These are phyloP conservation scores for Bruchidius siliquastri DNA, from an alignment of 2,888 invertebrate genomes.

Conservation along the genomic window DNA sequence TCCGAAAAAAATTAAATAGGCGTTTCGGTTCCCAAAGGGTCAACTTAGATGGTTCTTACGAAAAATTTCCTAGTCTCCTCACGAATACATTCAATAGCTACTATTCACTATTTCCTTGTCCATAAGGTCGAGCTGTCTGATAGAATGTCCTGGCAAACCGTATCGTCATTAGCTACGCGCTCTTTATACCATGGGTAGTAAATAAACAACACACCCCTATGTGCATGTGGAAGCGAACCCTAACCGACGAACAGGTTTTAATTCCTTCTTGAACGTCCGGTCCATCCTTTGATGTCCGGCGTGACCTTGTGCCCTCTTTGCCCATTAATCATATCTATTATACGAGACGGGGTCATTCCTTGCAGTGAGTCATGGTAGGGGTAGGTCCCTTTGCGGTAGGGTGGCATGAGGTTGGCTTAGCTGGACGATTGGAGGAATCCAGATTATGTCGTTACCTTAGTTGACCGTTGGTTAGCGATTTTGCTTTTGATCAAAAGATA, in stretches of 20 bases:
- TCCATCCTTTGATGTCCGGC: constrained; percentile 47
- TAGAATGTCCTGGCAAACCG: not conserved
- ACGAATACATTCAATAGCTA: not conserved
- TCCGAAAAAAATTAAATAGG: not conserved
- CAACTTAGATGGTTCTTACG: constrained; percentile 14
- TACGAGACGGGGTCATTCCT: constrained; percentile 40
- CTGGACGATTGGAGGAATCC: constrained; percentile 34
- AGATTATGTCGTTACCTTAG: constrained; percentile 50
- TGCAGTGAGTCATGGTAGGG: constrained; percentile 28
- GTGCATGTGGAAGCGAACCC: constrained; percentile 35
- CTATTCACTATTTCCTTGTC: not conserved
- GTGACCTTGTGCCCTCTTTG: constrained; percentile 46
- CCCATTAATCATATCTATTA: constrained; percentile 51
- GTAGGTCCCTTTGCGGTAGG: not conserved
- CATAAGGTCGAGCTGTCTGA: not conserved
- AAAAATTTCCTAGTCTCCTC: constrained; percentile 4
- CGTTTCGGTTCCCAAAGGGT: constrained; percentile 14
- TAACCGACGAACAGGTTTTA: constrained; percentile 42
- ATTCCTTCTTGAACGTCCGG: constrained; percentile 42
- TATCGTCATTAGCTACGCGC: constrained; percentile 39
- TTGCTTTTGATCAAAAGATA: constrained; percentile 36
- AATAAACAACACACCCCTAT: constrained; percentile 41
- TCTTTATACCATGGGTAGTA: constrained; percentile 38
- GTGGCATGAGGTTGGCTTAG: constrained; percentile 6
- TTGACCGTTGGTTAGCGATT: constrained; percentile 39